Evolutionary conservation across 2,113 vertebrate species (phyloP).

Genomic region (Electrona antarctica): DNA sequence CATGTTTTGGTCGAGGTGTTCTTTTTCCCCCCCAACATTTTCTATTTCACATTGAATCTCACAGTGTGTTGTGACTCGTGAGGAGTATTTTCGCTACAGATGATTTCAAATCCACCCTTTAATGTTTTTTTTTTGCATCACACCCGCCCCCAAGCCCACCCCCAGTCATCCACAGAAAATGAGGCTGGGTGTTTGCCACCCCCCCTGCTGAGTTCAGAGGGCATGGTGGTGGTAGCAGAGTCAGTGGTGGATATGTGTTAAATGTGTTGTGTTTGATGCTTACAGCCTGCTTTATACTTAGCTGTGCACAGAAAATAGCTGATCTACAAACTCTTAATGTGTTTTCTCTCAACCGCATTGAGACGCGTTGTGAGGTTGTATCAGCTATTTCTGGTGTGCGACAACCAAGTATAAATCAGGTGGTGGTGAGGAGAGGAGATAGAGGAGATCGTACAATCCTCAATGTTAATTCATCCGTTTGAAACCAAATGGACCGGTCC

Average conservation of each 20-base stretch:
- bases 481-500: no score
- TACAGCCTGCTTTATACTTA: neutral
- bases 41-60: constrained; percentile 41
- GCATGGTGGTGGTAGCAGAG: constrained; percentile 12
- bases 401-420: no score
- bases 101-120: constrained; percentile 58
- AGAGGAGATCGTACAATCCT: neutral
- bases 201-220: constrained; percentile 64
- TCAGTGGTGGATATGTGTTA: constrained; percentile 10
- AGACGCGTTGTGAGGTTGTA: no score
- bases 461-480: no score
- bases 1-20: constrained; percentile 14
- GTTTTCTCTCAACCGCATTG: no score
- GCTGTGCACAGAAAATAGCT: no score
- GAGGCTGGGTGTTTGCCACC: constrained; percentile 56
- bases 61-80: constrained; percentile 19
- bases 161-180: constrained; percentile 53
- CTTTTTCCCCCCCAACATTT: constrained; percentile 10
- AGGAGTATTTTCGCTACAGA: constrained; percentile 57
- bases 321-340: no score
- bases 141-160: constrained; percentile 41
- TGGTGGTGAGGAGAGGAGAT: neutral
- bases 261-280: constrained; percentile 26
- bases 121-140: constrained; percentile 57
- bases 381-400: no score